Conservation (phyloP, 2,113 vertebrate genomes). For the Salvelinus namaycush region DNA sequence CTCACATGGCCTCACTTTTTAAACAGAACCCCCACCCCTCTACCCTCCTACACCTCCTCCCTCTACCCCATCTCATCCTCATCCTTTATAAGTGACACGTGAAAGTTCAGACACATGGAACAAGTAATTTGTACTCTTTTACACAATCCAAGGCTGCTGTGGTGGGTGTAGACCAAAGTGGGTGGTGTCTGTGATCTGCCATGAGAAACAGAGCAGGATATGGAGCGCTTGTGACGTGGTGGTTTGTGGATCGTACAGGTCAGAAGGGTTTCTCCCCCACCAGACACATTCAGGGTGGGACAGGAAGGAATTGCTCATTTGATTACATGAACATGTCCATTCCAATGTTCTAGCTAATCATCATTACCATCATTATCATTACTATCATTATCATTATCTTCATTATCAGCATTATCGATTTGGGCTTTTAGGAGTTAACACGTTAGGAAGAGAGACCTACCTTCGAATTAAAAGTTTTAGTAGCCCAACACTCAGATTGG, state of each 20-base stretch:
- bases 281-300: constrained; percentile 33
- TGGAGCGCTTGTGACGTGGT: constrained; percentile 52
- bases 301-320: constrained; percentile 25
- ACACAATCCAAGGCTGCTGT: constrained; percentile 51
- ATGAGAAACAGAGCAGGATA: constrained; percentile 52
- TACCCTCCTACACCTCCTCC: constrained; percentile 2
- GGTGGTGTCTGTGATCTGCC: constrained; percentile 49
- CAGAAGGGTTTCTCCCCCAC: constrained; percentile 21
- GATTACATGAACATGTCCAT: constrained; percentile 8
- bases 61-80: constrained; percentile 3
- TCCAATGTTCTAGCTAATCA: constrained; percentile 44
- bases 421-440: background rate
- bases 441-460: constrained; percentile 5
- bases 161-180: constrained; percentile 44
- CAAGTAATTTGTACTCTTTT: constrained; percentile 48
- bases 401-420: constrained; percentile 10
- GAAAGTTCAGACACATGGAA: constrained; percentile 56
- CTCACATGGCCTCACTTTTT: constrained; percentile 7
- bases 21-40: constrained; percentile 10
- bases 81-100: constrained; percentile 36
- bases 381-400: constrained; percentile 18
- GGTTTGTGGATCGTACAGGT: constrained; percentile 52
- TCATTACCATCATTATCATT: constrained; percentile 46
- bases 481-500: background rate
- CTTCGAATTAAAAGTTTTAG: background rate